Evolutionary conservation across 2,797 vertebrate genomes (phyloP), one percentile per base, ranked within the genome.

Genomic region (Poecilia velifera): DNA sequence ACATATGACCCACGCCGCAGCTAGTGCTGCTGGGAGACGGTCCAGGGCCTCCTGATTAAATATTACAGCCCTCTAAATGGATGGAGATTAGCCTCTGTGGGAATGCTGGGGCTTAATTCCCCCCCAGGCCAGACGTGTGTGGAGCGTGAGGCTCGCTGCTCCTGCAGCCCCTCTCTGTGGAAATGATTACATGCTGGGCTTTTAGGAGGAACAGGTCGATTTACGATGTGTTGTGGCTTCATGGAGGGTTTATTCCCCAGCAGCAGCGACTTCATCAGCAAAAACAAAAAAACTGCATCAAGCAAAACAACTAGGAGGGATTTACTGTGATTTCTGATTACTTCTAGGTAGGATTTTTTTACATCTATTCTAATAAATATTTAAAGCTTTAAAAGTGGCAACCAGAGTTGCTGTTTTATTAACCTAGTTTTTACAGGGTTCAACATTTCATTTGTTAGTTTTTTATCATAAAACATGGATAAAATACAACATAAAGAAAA

Each of bases 81-180:
- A 95, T 94, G 92, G 92, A 95, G 94, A 96, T 96, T 95, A 95
- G 94, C 91, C 94, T 95, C 94, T 94, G 94, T 95, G 95, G 94
- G 93, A 95, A 95, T 96, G 95, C 94, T 90, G 78, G 87, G 90
- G 84, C 91, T 95, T 96, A 95, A 96, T 96, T 95, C 88, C 89
- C 89, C 95, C 94, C 83, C 76, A 76, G 91, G 95, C 91, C 86
- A 93, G 66, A 82, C 85, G 83, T 85, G 88, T 81, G 77, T 81
- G 41, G 31, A 79, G 79, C 79, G 80, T 51, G 20, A 73, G 64
- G 77, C 77, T 85, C 89, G 87, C 85, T 75, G 75, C 86, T 88
- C 85, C 85, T 74, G 87, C 72, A 78, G 55, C 43, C 62, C 51
- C 34, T 9, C 76, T 83, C 31, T 51, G 76, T 84, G 86, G 85